Percentiles rank a stretch among this genome's conserved stretches.
Conservation (phyloP, 2,888 invertebrate species). For the Drosophila quasianomalipes region DNA sequence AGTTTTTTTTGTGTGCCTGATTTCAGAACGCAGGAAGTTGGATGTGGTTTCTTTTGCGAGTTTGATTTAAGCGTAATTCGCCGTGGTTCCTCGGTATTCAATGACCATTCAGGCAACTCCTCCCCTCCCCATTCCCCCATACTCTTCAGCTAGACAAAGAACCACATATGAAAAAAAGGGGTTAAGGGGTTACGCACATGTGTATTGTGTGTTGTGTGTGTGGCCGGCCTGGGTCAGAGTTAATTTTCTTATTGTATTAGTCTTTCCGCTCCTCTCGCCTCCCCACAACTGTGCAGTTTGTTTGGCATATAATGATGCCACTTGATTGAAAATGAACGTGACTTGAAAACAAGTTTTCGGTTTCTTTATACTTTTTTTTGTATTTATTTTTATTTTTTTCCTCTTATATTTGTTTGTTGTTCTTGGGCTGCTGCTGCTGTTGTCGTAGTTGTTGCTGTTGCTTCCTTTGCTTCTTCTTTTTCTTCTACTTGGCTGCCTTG, state of each 20-base stretch:
- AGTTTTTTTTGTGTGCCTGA: conserved; percentile 13
- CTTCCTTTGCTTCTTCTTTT: conserved; percentile 17
- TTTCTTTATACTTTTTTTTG: conserved; percentile 38
- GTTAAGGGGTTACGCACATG: conserved; percentile 55
- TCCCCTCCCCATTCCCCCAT: neutral
- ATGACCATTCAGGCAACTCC: conserved; percentile 25
- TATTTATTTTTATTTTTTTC: conserved; percentile 3
- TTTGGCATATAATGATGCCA: conserved; percentile 79
- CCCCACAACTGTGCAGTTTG: conserved; percentile 43
- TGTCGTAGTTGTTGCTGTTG: conserved; percentile 24
- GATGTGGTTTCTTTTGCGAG: conserved; percentile 50
- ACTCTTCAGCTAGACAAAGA: conserved; percentile 45
- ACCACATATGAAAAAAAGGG: conserved; percentile 44
- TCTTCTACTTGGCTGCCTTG: conserved; percentile 33
- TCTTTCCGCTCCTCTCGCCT: conserved; percentile 9
- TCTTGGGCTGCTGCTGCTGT: conserved; percentile 6
- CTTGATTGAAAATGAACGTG: conserved; percentile 85
- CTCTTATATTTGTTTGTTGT: conserved; percentile 13
- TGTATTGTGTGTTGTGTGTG: conserved; percentile 24
- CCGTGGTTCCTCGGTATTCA: conserved; percentile 55
- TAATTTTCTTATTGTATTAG: conserved; percentile 77
- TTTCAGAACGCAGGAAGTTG: conserved; percentile 43
- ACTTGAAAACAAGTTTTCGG: conserved; percentile 82
- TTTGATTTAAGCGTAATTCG: conserved; percentile 61
- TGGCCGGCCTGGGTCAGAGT: conserved; percentile 55